These are phyloP conservation scores for Aradus depressus DNA, from an alignment of 2,888 invertebrate species.

Conservation along the genomic window DNA sequence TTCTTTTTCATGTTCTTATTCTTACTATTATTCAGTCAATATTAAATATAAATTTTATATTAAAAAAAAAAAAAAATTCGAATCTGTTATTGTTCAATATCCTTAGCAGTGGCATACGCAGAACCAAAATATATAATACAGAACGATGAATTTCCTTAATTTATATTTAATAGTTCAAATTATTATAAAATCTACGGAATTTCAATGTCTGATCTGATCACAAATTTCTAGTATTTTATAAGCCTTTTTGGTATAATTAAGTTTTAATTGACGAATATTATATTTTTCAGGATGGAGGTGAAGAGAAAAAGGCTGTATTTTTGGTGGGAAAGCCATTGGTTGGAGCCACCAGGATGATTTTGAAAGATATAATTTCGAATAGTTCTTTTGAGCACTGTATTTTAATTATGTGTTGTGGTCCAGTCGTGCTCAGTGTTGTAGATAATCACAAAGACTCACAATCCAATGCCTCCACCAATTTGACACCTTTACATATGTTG, in stretches of 20 bases:
- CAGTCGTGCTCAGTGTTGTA: slow-evolving; percentile 45
- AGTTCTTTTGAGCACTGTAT: slow-evolving; percentile 51
- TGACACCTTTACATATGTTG: slow-evolving; percentile 35
- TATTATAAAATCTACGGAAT: too few relatives aligned
- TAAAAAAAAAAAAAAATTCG: too few relatives aligned
- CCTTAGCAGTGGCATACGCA: too few relatives aligned
- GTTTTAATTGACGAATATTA: too few relatives aligned
- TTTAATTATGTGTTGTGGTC: slow-evolving; percentile 47
- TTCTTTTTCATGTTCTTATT: too few relatives aligned
- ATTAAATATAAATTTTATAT: too few relatives aligned
- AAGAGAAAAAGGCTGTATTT: slow-evolving; percentile 41
- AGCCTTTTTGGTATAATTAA: neutral
- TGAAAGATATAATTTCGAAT: slow-evolving; percentile 48
- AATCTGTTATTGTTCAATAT: too few relatives aligned
- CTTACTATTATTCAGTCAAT: too few relatives aligned
- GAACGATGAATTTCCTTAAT: too few relatives aligned
- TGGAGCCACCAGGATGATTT: slow-evolving; percentile 44
- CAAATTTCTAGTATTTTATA: slow-evolving; percentile 11
- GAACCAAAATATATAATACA: too few relatives aligned
- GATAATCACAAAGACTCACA: slow-evolving; percentile 24
- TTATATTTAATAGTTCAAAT: too few relatives aligned
- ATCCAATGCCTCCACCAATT: slow-evolving; percentile 36
- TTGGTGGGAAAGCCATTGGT: slow-evolving; percentile 48
- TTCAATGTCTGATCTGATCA: too few relatives aligned
- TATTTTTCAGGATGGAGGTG: slow-evolving; percentile 33